Percentiles rank a stretch among this genome's conserved stretches.
These are phyloP conservation scores for Hydra vulgaris DNA, from an alignment of 30 jellyfish, hydroid and myxozoan genomes.

Conservation along the genomic window DNA sequence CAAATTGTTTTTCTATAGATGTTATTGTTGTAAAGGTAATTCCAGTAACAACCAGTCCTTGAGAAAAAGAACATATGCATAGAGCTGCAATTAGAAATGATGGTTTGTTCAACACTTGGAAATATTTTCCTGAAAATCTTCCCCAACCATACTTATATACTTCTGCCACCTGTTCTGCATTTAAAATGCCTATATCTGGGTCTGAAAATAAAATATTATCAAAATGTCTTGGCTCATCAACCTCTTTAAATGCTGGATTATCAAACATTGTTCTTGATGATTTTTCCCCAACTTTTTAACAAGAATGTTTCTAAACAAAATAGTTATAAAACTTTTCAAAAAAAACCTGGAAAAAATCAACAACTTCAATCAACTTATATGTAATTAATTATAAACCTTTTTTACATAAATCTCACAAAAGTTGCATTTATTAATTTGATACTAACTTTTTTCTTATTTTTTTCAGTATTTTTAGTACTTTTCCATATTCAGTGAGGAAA, in stretches of 20 bases:
- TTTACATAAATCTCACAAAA: no score
- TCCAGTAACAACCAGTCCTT: constrained; percentile 91
- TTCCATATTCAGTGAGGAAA: no score
- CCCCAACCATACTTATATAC: constrained; percentile 61
- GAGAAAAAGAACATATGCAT: constrained; percentile 48
- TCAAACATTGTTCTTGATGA: not conserved
- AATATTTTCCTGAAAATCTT: constrained; percentile 27
- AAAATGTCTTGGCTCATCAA: not conserved
- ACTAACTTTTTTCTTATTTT: no score
- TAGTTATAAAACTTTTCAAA: no score
- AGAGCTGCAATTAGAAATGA: constrained; percentile 32
- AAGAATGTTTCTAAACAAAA: no score
- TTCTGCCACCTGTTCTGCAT: not conserved
- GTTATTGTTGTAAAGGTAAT: constrained; percentile 46
- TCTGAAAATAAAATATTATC: not conserved
- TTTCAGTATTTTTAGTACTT: no score
- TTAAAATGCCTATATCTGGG: no score
- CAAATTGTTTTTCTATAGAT: constrained; percentile 77
- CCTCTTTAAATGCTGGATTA: not conserved
- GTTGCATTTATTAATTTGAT: no score
- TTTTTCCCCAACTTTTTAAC: no score
- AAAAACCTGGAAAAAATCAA: no score
- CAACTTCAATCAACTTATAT: no score
- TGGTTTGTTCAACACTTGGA: constrained; percentile 64
- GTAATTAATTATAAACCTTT: no score